phyloP scores from a whole-genome alignment of 2,888 invertebrate genomes.

The Drosophila borborema region DNA sequence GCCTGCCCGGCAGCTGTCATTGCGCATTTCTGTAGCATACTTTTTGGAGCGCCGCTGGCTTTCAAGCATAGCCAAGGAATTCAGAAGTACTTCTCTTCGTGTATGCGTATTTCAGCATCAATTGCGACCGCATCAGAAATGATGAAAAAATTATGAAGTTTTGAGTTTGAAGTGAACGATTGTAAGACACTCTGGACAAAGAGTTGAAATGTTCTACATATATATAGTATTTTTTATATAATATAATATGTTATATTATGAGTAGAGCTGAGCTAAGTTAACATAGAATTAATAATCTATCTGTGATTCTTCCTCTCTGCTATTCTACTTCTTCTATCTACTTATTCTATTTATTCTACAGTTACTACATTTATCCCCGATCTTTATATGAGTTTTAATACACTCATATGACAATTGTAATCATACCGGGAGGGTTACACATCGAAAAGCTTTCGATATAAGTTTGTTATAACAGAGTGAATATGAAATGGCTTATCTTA shows the following conservation, averaged over 20 bases:
- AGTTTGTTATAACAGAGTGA: background rate
- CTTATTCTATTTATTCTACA: background rate
- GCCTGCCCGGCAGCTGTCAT: constrained; percentile 41
- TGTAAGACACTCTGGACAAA: background rate
- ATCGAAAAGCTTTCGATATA: no score
- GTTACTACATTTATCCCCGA: background rate
- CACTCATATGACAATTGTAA: background rate
- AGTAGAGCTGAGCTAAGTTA: background rate
- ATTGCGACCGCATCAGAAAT: constrained; percentile 22
- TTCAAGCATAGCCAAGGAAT: constrained; percentile 52
- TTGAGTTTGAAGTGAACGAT: background rate
- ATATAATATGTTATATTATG: no score
- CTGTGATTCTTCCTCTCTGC: no score
- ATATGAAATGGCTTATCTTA: background rate
- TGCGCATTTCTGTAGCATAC: constrained; percentile 73
- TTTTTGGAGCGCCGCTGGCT: constrained; percentile 54
- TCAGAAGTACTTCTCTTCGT: constrained; percentile 33
- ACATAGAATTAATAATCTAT: no score
- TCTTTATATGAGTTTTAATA: background rate
- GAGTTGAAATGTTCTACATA: no score
- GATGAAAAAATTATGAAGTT: constrained; percentile 7
- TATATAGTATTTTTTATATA: no score
- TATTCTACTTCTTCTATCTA: background rate
- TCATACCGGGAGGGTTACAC: no score
- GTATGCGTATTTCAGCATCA: constrained; percentile 32